Base-by-base conservation (phyloP, 2,888 invertebrate genomes). In the Cremastinae sp. region DNA sequence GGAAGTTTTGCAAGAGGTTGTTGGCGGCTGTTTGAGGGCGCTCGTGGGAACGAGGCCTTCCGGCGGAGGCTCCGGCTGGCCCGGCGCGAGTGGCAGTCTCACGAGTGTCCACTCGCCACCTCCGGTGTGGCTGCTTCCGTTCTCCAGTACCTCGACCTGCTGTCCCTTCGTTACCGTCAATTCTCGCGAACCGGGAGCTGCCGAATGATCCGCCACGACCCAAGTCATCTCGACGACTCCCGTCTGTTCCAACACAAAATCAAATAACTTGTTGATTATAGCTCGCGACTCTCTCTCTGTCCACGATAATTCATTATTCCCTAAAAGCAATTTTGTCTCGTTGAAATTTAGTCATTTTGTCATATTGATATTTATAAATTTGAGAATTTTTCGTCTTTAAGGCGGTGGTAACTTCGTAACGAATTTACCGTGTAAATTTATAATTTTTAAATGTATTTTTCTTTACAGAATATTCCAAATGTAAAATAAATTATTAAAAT, bases 131-230 rank as follows among this genome's bases (percentile, higher is more conserved):
- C 93, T 91, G 75, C 93, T 91, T 85, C 94, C 94, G 78, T 93
- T 92, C 89, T 98, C 97, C 80, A 98, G 91, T 79, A 98, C 94
- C 89, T 98, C 98, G 78, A 98, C 97, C 90, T 97, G 97, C 91
- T 97, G 97, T 20, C 98, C 98, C 89, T 97, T 96, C 79, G 92
- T 92, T 51, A 98, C 97, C 65, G 94, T 94, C 83, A 98, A 90
- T 90, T 98, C 97, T 69, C 94, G 94, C 54, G 94, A 91, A 80
- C 94, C 94, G 9, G 93, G 91, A 14, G 94, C 92, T n/a, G 95
- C 94, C 22, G 92, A 91, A 90, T 95, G 96, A 89, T 98, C 97
- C 79, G 95, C 95, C 70, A 97, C 93, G 84, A 97, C 96, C 96
- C 96, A 96, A 75, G 96, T 96, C 93, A 96, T 95, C 90, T 97